Conservation (phyloP, 2,797 vertebrate species). For the Meda fulgida region DNA sequence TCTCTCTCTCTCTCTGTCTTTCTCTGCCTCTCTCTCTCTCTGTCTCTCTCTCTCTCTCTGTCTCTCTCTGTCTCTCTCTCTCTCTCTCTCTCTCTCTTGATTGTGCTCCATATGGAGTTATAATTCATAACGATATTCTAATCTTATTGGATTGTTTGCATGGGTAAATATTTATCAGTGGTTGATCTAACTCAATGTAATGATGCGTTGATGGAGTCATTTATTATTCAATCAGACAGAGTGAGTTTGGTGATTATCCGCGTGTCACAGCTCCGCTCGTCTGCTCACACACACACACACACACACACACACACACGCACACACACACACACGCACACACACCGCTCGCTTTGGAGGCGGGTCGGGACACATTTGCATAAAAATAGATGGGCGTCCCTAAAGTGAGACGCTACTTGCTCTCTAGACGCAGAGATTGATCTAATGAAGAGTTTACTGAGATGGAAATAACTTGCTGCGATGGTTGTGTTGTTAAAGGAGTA, state of each 20-base stretch:
- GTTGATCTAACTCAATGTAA: conserved; percentile 81
- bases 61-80: not conserved
- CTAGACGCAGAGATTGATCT: conserved; percentile 51
- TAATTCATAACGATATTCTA: conserved; percentile 78
- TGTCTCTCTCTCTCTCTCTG: conserved; percentile 4
- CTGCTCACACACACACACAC: conserved; percentile 12
- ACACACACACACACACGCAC: not conserved
- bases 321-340: conserved; percentile 35
- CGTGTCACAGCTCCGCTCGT: conserved; percentile 67
- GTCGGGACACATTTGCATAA: conserved; percentile 71
- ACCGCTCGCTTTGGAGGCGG: conserved; percentile 41
- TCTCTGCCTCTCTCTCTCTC: not conserved
- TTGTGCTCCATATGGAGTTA: conserved; percentile 67
- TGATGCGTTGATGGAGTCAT: conserved; percentile 81
- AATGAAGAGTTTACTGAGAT: conserved; percentile 62
- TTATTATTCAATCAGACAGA: conserved; percentile 83
- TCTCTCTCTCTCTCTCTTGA: conserved; percentile 57
- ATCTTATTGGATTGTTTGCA: conserved; percentile 82
- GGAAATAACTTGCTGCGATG: conserved; percentile 45
- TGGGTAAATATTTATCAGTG: conserved; percentile 83
- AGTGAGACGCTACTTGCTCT: conserved; percentile 50
- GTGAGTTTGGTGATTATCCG: conserved; percentile 75
- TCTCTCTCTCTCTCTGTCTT: conserved; percentile 40
- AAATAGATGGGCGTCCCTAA: conserved; percentile 70
- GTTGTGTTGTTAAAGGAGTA: conserved; percentile 57